Evolutionary conservation across 2,113 vertebrate genomes (phyloP), one percentile per base, ranked within the genome.

Genomic region (Malurus alboscapulatus): DNA sequence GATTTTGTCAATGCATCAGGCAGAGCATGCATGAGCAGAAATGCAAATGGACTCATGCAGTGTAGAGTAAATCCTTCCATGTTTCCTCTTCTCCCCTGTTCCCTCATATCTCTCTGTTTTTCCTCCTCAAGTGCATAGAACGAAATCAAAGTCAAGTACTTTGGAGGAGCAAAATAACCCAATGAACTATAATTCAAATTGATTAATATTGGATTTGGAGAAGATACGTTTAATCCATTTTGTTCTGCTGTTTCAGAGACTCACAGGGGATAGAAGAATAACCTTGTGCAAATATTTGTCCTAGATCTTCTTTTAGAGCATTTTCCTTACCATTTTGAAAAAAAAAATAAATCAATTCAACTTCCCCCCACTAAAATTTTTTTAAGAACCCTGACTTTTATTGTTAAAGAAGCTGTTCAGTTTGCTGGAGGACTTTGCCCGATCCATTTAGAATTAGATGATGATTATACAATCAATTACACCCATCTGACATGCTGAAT

Each of bases 381-480:
- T 57, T n/a, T 3, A 17, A 69, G 47, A 73, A 63, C 13, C 26
- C 34, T 38, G 51, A 71, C 72, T 94, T 85, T 32, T 62, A 8
- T 66, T 85, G 38, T 90, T 85, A 89, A 95, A 92, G 89, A 88
- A 96, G 48, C 87, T 42, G 17, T 89, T 96, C 63, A 42, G 72
- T 95, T 91, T 91, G 84, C 94, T 91, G 85, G 85, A 94, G 91
- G 93, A 96, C 94, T 93, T 95, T 91, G 44, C 89, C 63, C 10
- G 1, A 94, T 88, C 84, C 72, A 71, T 94, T 96, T 93, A 80
- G 93, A 91, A 94, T 94, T 90, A 90, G 91, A 74, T 13, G 82
- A 91, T 93, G 93, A 93, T 95, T 96, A 91, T 93, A 94, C 94
- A 96, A 96, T 95, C 95, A 96, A 94, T 96, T 94, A 96, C 94